phyloP scores from a whole-genome alignment of 2,113 vertebrate species.

The Hippocampus barbouri region DNA sequence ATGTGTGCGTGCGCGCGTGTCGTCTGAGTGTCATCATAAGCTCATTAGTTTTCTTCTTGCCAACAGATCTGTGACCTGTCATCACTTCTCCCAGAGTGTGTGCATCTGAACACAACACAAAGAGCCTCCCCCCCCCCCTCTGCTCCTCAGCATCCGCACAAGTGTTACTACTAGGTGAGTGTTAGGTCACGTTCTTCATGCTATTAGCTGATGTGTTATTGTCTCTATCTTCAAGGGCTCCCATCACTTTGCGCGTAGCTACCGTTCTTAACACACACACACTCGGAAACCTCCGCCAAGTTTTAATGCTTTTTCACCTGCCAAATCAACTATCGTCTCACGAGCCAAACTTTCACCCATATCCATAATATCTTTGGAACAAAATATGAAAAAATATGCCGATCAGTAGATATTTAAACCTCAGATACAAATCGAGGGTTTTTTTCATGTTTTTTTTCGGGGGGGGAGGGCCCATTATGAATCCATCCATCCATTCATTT shows the following conservation, averaged over 20 bases:
- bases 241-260: slow-evolving; percentile 24
- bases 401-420: too few species aligned
- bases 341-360: background rate
- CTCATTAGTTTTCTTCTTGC: slow-evolving; percentile 69
- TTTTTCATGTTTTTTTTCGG: too few species aligned
- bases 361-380: background rate
- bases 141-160: slow-evolving; percentile 31
- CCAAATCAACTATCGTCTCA: background rate
- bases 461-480: too few species aligned
- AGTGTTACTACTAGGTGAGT: slow-evolving; percentile 58
- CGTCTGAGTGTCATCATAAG: slow-evolving; percentile 56
- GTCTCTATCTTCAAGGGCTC: slow-evolving; percentile 22
- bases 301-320: background rate
- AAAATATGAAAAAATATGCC: background rate
- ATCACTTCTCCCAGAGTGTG: slow-evolving; percentile 52
- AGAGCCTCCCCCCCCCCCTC: slow-evolving; percentile 8
- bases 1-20: slow-evolving; percentile 31
- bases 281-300: background rate
- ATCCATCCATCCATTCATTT: background rate
- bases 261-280: slow-evolving; percentile 7
- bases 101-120: slow-evolving; percentile 43
- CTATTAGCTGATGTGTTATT: slow-evolving; percentile 40
- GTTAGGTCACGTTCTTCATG: slow-evolving; percentile 43
- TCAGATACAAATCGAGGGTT: too few species aligned
- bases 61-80: slow-evolving; percentile 63